Conservation (phyloP, 2,113 vertebrate species). For the Sinocyclocheilus anshuiensis region DNA sequence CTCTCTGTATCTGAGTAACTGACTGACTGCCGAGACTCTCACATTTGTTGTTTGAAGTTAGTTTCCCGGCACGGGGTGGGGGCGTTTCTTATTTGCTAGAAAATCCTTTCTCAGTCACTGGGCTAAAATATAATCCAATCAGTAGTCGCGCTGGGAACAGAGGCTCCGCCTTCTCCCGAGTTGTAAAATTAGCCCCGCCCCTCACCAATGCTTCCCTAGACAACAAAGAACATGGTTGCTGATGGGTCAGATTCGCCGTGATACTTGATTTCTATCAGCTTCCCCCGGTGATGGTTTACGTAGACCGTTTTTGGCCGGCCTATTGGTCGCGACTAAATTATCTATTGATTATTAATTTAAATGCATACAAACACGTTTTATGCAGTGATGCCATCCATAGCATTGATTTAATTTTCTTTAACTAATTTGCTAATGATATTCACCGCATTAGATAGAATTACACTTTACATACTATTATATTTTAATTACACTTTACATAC, state of each 20-base stretch:
- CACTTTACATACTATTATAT: too few species aligned
- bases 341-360: slow-evolving; percentile 27
- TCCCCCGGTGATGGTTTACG: slow-evolving; percentile 38
- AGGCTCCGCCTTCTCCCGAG: slow-evolving; percentile 56
- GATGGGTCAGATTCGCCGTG: slow-evolving; percentile 18
- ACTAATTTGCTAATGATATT: neutral
- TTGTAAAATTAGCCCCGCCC: slow-evolving; percentile 63
- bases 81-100: slow-evolving; percentile 69
- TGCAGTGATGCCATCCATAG: neutral
- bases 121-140: slow-evolving; percentile 76
- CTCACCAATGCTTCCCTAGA: slow-evolving; percentile 58
- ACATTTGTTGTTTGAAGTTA: slow-evolving; percentile 66
- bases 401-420: neutral
- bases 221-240: slow-evolving; percentile 59
- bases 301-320: slow-evolving; percentile 7
- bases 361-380: neutral
- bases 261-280: slow-evolving; percentile 36
- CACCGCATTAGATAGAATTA: neutral
- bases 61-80: slow-evolving; percentile 71
- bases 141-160: slow-evolving; percentile 69
- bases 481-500: too few species aligned
- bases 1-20: neutral
- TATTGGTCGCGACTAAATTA: slow-evolving; percentile 23
- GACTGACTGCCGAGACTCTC: slow-evolving; percentile 38
- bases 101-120: slow-evolving; percentile 67